These are phyloP conservation scores for Tachina fera DNA, from an alignment of 2,888 invertebrate species.

Conservation along the genomic window DNA sequence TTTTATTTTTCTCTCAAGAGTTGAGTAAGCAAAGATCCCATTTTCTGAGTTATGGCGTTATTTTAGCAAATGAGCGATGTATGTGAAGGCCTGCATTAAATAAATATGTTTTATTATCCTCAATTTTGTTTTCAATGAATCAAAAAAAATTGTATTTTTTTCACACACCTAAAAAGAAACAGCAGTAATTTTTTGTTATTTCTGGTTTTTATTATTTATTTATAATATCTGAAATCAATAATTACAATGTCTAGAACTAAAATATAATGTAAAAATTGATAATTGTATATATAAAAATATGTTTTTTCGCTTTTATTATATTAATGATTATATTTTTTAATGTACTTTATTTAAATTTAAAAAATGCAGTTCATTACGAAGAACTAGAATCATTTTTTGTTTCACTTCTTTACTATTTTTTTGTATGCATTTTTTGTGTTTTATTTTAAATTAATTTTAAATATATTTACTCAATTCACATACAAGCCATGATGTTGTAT, in stretches of 20 bases:
- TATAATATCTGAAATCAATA: slow-evolving; percentile 81
- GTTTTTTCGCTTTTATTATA: slow-evolving; percentile 62
- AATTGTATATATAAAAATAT: slow-evolving; percentile 82
- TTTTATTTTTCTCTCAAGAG: neutral
- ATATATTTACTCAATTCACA: neutral
- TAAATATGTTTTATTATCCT: too few relatives aligned
- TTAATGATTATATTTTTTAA: slow-evolving; percentile 69
- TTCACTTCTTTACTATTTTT: slow-evolving; percentile 69
- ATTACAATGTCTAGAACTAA: slow-evolving; percentile 81
- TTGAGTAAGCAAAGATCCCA: too few relatives aligned
- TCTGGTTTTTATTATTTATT: slow-evolving; percentile 75
- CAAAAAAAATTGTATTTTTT: too few relatives aligned
- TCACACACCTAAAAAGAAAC: too few relatives aligned
- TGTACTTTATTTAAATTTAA: slow-evolving; percentile 62
- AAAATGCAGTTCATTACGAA: slow-evolving; percentile 80
- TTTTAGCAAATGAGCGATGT: too few relatives aligned
- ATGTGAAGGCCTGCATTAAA: too few relatives aligned
- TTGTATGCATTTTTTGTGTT: slow-evolving; percentile 69
- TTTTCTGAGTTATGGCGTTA: too few relatives aligned
- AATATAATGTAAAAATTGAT: slow-evolving; percentile 81
- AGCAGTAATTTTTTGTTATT: slow-evolving; percentile 43
- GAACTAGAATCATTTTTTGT: slow-evolving; percentile 79
- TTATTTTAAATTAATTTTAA: slow-evolving; percentile 57
- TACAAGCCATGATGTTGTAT: too few relatives aligned
- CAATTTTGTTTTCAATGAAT: too few relatives aligned